Conservation (phyloP, 2,113 vertebrate species). For the Cebus imitator region DNA sequence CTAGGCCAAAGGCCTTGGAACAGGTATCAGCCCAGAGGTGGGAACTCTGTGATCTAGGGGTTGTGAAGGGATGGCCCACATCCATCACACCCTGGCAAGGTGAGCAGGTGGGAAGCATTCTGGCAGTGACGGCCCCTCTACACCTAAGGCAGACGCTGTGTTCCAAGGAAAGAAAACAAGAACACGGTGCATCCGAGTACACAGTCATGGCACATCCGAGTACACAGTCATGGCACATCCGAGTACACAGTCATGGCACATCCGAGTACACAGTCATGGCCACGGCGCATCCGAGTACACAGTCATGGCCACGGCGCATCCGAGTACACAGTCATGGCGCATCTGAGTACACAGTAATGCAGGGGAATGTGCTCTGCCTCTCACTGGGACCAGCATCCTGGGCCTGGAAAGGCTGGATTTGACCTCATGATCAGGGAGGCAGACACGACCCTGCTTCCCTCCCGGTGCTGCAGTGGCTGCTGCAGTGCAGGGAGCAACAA, state of each 20-base stretch:
- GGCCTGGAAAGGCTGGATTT: not conserved
- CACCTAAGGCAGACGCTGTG: rapidly evolving
- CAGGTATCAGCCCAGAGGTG: not conserved
- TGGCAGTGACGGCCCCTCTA: rapidly evolving
- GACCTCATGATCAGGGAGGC: not conserved
- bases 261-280: too few relatives aligned
- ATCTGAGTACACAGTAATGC: not conserved
- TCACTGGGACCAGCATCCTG: not conserved
- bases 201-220: too few relatives aligned
- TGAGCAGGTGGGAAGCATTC: rapidly evolving
- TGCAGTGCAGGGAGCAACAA: not conserved
- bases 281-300: too few relatives aligned
- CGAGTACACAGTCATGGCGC: rapidly evolving
- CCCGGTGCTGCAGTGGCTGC: rapidly evolving
- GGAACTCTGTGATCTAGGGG: rapidly evolving
- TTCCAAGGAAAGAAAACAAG: not conserved
- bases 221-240: too few relatives aligned
- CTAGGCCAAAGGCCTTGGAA: not conserved
- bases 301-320: too few relatives aligned
- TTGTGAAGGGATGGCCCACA: not conserved
- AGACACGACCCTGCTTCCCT: not conserved
- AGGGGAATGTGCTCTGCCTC: rapidly evolving
- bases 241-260: too few relatives aligned
- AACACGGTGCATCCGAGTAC: not conserved
- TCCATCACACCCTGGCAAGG: rapidly evolving